Evolutionary conservation across 1,140 invertebrate species (phyloP).

Genomic region (Grapholita molesta): DNA sequence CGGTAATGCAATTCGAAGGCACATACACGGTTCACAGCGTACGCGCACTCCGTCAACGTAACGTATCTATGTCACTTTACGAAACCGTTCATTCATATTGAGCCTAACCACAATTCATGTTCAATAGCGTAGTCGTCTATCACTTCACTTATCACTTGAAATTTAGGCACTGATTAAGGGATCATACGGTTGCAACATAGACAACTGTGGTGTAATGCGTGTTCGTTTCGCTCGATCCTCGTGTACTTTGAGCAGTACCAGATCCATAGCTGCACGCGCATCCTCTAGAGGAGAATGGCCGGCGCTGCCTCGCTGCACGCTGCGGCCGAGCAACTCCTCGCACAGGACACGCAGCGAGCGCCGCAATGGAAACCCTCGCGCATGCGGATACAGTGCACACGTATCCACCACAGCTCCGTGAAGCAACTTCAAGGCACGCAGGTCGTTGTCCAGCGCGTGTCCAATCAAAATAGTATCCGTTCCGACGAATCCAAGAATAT

Average conservation of each 20-base stretch:
- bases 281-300: constrained; percentile 95
- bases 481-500: constrained; percentile 87
- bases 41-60: constrained; percentile 75
- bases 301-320: constrained; percentile 87
- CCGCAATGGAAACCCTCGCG: constrained; percentile 86
- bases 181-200: constrained; percentile 62
- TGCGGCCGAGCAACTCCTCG: constrained; percentile 82
- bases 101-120: constrained; percentile 37
- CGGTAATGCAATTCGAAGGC: constrained; percentile 72
- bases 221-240: constrained; percentile 71
- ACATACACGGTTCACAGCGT: constrained; percentile 59
- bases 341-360: constrained; percentile 88
- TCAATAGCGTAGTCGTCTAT: constrained; percentile 49
- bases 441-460: constrained; percentile 96
- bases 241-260: constrained; percentile 87
- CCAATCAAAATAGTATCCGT: constrained; percentile 95
- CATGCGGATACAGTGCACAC: constrained; percentile 90
- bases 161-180: constrained; percentile 65
- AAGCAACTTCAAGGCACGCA: constrained; percentile 89
- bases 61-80: constrained; percentile 49
- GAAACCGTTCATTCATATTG: constrained; percentile 44
- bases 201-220: constrained; percentile 39
- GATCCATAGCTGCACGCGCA: constrained; percentile 88
- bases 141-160: constrained; percentile 42
- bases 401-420: constrained; percentile 94